Conservation (phyloP, 2,797 vertebrate genomes). For the Tympanoctomys barrerae region DNA sequence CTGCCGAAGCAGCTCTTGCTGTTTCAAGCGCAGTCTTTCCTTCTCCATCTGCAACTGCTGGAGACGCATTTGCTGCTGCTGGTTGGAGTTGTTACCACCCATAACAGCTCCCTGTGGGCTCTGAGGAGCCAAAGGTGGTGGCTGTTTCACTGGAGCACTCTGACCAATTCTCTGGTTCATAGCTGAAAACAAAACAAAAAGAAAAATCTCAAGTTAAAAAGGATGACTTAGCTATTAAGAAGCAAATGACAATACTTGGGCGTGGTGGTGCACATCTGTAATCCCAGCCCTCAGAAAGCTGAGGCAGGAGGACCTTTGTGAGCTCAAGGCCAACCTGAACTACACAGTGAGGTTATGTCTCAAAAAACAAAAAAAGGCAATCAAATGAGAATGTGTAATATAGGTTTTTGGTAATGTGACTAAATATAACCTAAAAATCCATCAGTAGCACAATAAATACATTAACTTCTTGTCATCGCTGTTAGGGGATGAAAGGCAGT, state of each 20-base stretch:
- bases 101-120: slow-evolving; percentile 92
- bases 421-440: background rate
- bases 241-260: background rate
- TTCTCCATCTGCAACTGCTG: slow-evolving; percentile 98
- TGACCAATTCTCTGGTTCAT: slow-evolving; percentile 97
- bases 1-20: slow-evolving; percentile 98
- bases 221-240: background rate
- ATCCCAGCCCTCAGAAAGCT: too few species aligned
- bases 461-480: background rate
- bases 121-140: slow-evolving; percentile 92
- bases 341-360: too few species aligned
- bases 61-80: slow-evolving; percentile 94
- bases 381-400: background rate
- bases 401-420: background rate
- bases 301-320: too few species aligned
- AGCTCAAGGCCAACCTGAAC: too few species aligned
- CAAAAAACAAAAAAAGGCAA: too few species aligned
- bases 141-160: slow-evolving; percentile 96
- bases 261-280: too few species aligned
- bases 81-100: slow-evolving; percentile 89
- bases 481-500: background rate
- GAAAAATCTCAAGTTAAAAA: background rate
- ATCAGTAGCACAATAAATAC: background rate
- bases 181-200: slow-evolving; percentile 88
- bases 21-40: slow-evolving; percentile 96